Evolutionary conservation across 1,140 invertebrate species (phyloP).

Genomic region (Trichonephila clavipes): DNA sequence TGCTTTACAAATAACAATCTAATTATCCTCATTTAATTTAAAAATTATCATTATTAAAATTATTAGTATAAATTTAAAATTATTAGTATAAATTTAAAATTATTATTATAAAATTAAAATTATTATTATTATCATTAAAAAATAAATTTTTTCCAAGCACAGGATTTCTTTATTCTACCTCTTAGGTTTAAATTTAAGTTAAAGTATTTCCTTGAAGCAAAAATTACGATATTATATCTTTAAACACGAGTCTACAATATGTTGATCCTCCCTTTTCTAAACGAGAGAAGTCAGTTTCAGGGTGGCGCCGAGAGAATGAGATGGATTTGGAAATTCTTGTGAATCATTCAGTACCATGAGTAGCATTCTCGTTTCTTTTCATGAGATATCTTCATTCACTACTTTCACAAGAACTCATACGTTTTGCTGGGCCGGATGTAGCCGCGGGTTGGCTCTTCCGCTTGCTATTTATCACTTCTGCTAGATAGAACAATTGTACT

Average conservation of each 20-base stretch:
- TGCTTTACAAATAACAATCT: too few species aligned
- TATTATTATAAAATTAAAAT: too few species aligned
- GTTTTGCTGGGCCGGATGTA: slow-evolving; percentile 46
- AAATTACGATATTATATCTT: neutral
- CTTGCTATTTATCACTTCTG: slow-evolving; percentile 69
- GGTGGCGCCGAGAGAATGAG: slow-evolving; percentile 31
- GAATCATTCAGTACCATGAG: slow-evolving; percentile 62
- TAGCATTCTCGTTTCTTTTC: slow-evolving; percentile 61
- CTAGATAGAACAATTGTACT: slow-evolving; percentile 65
- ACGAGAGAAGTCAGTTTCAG: slow-evolving; percentile 20
- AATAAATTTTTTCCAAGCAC: too few species aligned
- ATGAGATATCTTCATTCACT: slow-evolving; percentile 53
- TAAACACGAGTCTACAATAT: neutral
- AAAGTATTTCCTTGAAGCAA: too few species aligned
- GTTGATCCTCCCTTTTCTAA: slow-evolving; percentile 29
- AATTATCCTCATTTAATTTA: too few species aligned
- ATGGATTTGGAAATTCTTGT: slow-evolving; percentile 65
- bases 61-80: too few species aligned
- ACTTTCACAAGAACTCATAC: slow-evolving; percentile 53
- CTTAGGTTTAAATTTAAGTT: too few species aligned
- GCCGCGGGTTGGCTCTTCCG: slow-evolving; percentile 40
- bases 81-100: too few species aligned
- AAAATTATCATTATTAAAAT: too few species aligned
- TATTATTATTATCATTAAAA: too few species aligned
- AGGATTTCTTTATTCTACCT: too few species aligned